These are phyloP conservation scores for Gadus macrocephalus DNA, from an alignment of 2,113 vertebrate genomes.

Conservation along the genomic window DNA sequence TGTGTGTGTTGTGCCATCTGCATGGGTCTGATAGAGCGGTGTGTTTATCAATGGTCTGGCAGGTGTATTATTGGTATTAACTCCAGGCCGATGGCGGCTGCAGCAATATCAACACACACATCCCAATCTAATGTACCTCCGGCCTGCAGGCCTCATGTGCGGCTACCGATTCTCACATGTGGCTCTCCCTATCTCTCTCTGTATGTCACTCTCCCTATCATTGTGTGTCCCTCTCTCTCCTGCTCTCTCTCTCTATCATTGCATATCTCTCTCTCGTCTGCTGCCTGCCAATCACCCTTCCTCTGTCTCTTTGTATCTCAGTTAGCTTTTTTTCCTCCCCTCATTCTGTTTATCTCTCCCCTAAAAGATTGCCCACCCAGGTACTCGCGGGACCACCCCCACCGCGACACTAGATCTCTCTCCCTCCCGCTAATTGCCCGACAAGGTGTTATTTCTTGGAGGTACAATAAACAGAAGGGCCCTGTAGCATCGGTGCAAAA, in stretches of 20 bases:
- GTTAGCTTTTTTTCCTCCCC: conserved; percentile 20
- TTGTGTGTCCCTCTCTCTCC: conserved; percentile 46
- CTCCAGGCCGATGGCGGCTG: conserved; percentile 59
- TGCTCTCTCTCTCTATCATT: too few species aligned
- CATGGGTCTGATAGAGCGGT: conserved; percentile 67
- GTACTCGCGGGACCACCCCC: too few species aligned
- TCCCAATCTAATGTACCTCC: conserved; percentile 42
- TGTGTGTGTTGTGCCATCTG: conserved; percentile 65
- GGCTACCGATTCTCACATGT: conserved; percentile 27
- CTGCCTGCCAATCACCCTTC: conserved; percentile 51
- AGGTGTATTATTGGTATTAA: conserved; percentile 60
- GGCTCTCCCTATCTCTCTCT: not conserved
- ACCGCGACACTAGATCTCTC: too few species aligned
- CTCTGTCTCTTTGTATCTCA: conserved; percentile 48
- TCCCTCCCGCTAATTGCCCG: too few species aligned
- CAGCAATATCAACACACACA: conserved; percentile 65
- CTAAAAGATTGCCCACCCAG: too few species aligned
- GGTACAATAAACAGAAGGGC: too few species aligned
- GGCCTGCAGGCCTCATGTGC: conserved; percentile 65
- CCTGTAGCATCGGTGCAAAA: too few species aligned
- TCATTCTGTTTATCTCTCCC: too few species aligned
- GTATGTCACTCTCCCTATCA: conserved; percentile 30
- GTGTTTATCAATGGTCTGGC: conserved; percentile 70
- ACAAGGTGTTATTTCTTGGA: too few species aligned
- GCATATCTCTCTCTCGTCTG: too few species aligned